Base-by-base conservation (phyloP, 2,888 invertebrate genomes). In the Spilosoma lubricipeda region DNA sequence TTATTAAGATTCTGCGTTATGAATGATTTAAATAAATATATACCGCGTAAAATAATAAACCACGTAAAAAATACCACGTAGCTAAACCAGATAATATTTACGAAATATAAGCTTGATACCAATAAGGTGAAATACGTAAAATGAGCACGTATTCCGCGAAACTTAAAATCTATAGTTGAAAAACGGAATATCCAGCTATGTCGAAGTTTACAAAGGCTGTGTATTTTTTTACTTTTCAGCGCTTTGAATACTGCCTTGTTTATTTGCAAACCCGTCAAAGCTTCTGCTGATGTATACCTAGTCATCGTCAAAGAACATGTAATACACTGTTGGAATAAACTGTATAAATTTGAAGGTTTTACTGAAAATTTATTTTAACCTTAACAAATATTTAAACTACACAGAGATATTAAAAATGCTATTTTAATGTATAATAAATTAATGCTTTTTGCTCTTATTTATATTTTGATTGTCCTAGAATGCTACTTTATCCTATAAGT, bases 131-230 rank as follows among this genome's bases (percentile, higher is more conserved):
- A 45, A 27, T 39, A 13, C 23, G 18, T 52, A 56, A 70, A 63
- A 13, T 23, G 63, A 63, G n/a, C 30, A 63, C n/a, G 27, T 42
- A 63, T 42, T 68, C 23, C 15, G 33, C 23, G 42, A 63, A 70
- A 70, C 63, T 27, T 59, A 39, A 63, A 18, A 20, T 59, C 30
- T 18, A 27, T 13, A 39, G 59, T 59, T 11, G 42, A 70, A 42
- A 42, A 20, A 39, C 39, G 56, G 5, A 8, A 4, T 59, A 4
- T 59, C 39, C 30, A 63, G 42, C 39, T 42, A 23, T 42, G 42
- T 70, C 63, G 42, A 63, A 70, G 70, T 70, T 63, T 20, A 70
- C 63, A 70, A 59, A 70, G 23, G 20, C 27, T 27, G 3, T 56
- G 63, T 64, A 33, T 71, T 65, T 70, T n/a, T 70, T 48, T n/a